Evolutionary conservation across 2,113 vertebrate species (phyloP).

Genomic region (Cochlearius cochlearius): DNA sequence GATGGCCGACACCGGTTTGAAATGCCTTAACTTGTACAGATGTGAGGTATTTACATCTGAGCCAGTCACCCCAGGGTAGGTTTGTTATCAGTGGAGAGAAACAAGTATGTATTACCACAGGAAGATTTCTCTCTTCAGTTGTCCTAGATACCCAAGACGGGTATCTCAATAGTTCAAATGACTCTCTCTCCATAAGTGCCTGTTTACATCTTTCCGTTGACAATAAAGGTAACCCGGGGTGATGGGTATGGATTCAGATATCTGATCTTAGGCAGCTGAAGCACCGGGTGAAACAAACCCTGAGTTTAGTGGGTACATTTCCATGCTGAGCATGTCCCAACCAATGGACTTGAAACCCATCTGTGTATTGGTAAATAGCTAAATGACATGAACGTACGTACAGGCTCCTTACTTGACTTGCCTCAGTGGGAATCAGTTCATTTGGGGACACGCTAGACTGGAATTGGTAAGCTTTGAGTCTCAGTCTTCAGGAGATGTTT

Average conservation of each 20-base stretch:
- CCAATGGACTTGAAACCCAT: not conserved
- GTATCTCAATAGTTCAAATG: not conserved
- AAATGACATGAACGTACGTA: accelerated
- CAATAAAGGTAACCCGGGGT: not conserved
- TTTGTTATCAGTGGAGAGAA: not conserved
- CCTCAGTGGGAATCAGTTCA: not conserved
- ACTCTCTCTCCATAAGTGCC: not conserved
- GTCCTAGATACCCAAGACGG: not conserved
- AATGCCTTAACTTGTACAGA: not conserved
- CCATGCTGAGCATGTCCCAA: not conserved
- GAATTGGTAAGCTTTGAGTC: not conserved
- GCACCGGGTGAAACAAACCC: not conserved
- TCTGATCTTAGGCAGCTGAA: not conserved
- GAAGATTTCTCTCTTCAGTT: not conserved
- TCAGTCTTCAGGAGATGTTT: not conserved
- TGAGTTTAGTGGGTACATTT: not conserved
- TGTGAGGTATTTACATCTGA: not conserved
- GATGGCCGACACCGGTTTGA: not conserved
- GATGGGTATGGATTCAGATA: not conserved
- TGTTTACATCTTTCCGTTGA: not conserved
- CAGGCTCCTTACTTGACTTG: not conserved
- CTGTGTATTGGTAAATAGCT: not conserved
- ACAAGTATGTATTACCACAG: not conserved
- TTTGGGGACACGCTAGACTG: not conserved
- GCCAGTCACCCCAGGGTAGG: not conserved